A percentile compares a stretch with the other conserved stretches of the same genome.
Evolutionary conservation across 1,140 invertebrate species (phyloP).

Genomic region (Zaprionus tsacasi): DNA sequence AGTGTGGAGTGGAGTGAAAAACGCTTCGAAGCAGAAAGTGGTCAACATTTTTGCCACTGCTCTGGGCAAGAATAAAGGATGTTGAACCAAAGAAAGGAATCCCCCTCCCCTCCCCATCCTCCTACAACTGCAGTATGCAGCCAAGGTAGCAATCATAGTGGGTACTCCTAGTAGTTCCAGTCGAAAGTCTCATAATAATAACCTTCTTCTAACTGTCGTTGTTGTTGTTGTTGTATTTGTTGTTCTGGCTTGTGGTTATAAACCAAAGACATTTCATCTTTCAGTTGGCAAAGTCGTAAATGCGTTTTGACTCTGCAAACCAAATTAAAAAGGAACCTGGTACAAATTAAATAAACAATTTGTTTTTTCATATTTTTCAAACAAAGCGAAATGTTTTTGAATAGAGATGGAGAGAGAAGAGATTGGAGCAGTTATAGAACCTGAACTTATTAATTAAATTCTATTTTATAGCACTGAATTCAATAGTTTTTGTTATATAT

Average conservation of each 20-base stretch:
- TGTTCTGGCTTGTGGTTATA: conserved; percentile 59
- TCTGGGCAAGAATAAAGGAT: conserved; percentile 78
- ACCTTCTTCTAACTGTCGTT: conserved; percentile 49
- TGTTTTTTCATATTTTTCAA: not conserved
- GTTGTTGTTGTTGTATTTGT: not conserved
- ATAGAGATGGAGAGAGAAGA: not conserved
- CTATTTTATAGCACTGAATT: not conserved
- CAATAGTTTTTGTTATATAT: no score
- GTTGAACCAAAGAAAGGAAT: conserved; percentile 19
- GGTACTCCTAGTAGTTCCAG: conserved; percentile 19
- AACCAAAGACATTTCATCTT: conserved; percentile 68
- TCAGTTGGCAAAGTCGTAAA: conserved; percentile 27
- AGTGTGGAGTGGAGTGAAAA: conserved; percentile 58
- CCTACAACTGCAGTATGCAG: conserved; percentile 17
- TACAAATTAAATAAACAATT: conserved; percentile 46
- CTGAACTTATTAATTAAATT: not conserved
- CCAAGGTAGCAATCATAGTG: conserved; percentile 68
- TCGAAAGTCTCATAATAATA: conserved; percentile 65
- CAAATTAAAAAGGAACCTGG: conserved; percentile 57
- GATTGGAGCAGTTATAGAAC: not conserved
- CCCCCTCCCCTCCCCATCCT: no score
- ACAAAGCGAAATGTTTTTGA: conserved; percentile 15
- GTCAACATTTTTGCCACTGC: conserved; percentile 81
- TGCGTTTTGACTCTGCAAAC: conserved; percentile 48
- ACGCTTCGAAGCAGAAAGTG: conserved; percentile 76